Conservation (phyloP, 2,888 invertebrate genomes). For the Clanis bilineata region DNA sequence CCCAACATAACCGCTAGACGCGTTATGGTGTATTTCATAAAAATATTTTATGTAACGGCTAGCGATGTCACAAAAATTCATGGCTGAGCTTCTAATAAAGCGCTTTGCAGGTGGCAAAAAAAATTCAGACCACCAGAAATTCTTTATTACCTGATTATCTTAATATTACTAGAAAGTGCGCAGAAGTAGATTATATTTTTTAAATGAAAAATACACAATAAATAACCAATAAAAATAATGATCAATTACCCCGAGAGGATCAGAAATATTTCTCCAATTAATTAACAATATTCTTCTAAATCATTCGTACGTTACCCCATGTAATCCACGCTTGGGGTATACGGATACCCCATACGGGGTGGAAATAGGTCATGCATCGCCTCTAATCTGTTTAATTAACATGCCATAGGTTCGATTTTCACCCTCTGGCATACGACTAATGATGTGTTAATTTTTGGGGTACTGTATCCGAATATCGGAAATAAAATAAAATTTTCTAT, state of each 20-base stretch:
- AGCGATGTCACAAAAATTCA: too few species aligned
- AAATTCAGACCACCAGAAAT: too few species aligned
- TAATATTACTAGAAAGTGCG: too few species aligned
- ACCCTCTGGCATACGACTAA: conserved; percentile 54
- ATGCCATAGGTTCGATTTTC: conserved; percentile 71
- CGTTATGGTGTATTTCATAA: too few species aligned
- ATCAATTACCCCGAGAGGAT: conserved; percentile 53
- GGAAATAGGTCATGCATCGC: conserved; percentile 73
- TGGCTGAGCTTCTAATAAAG: too few species aligned
- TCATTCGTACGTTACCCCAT: conserved; percentile 51
- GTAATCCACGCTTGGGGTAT: conserved; percentile 34
- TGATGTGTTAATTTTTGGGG: conserved; percentile 64
- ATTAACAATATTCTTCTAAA: conserved; percentile 74
- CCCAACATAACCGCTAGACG: too few species aligned
- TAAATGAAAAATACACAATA: neutral
- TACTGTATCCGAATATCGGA: neutral
- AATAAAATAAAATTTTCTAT: too few species aligned
- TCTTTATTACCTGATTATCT: too few species aligned
- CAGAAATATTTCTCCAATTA: conserved; percentile 69
- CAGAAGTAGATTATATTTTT: too few species aligned
- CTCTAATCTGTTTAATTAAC: conserved; percentile 79
- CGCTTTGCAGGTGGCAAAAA: too few species aligned
- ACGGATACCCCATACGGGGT: conserved; percentile 56
- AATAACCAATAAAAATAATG: neutral
- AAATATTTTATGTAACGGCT: too few species aligned